Evolutionary conservation across 37 sponge, comb jelly and placozoan species (phyloP).

Genomic region (Chondrosia reniformis): DNA sequence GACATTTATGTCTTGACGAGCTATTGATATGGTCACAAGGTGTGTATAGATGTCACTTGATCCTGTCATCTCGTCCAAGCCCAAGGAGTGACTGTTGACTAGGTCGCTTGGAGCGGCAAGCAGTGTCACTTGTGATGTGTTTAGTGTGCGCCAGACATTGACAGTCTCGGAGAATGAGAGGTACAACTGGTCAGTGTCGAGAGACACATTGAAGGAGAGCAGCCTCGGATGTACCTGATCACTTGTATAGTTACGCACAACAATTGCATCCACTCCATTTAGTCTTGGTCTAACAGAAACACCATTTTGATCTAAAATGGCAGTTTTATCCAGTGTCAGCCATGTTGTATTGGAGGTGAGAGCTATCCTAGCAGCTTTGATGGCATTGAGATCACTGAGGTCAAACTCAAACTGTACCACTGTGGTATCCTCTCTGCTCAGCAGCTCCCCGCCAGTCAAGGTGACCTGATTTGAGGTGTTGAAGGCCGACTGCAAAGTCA

Average conservation of each 20-base stretch:
- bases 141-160: constrained; percentile 44
- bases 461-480: constrained; percentile 65
- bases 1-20: constrained; percentile 65
- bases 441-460: constrained; percentile 58
- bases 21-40: constrained; percentile 50
- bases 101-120: constrained; percentile 38
- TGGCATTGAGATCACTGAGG: constrained; percentile 51
- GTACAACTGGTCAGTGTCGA: constrained; percentile 51
- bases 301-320: constrained; percentile 59
- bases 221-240: constrained; percentile 50
- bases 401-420: constrained; percentile 43
- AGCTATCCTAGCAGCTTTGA: constrained; percentile 61
- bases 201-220: constrained; percentile 43
- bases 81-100: constrained; percentile 23
- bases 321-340: constrained; percentile 44
- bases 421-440: constrained; percentile 44
- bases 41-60: constrained; percentile 47
- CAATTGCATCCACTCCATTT: constrained; percentile 52
- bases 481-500: constrained; percentile 65
- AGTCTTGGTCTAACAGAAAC: constrained; percentile 41
- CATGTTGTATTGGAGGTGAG: constrained; percentile 40
- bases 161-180: constrained; percentile 83
- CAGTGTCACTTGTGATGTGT: constrained; percentile 41
- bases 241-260: constrained; percentile 41
- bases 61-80: constrained; percentile 23